Evolutionary conservation across 2,113 vertebrate genomes (phyloP).

Genomic region (human): GRCh38 chr2:48730001-48730500

Average conservation of each 20-base stretch:
- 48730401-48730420: constrained; percentile 22
- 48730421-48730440: constrained; percentile 40
- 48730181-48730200: constrained; percentile 15
- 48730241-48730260: constrained; percentile 57
- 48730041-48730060: constrained; percentile 28
- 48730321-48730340: constrained; percentile 19
- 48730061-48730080: constrained; percentile 14
- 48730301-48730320: constrained; percentile 25
- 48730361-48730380: background rate
- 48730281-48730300: constrained; percentile 13
- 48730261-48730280: constrained; percentile 43
- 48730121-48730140: background rate
- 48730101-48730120: constrained; percentile 50
- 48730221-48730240: background rate
- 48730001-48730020: background rate
- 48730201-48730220: background rate
- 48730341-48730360: background rate
- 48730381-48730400: background rate
- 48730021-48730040: background rate
- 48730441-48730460: background rate
- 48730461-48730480: background rate
- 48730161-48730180: background rate
- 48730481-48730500: background rate
- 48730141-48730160: constrained; percentile 8
- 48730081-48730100: background rate